Conservation (phyloP, 1,140 invertebrate species). For the Phenacoccus solenopsis region DNA sequence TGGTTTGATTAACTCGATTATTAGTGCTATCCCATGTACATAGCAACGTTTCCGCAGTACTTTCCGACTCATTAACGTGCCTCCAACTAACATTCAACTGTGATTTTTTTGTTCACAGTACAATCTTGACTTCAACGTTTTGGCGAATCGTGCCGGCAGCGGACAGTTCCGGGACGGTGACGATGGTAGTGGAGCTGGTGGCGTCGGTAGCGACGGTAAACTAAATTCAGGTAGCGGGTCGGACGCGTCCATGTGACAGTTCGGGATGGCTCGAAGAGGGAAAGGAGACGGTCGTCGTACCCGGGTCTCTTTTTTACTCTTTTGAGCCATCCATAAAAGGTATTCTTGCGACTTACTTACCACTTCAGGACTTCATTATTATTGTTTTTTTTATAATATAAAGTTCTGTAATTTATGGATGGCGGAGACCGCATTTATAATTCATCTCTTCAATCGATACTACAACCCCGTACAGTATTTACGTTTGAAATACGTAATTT, state of each 20-base stretch:
- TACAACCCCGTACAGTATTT: too few species aligned
- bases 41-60: too few species aligned
- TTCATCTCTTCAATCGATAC: too few species aligned
- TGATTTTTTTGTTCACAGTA: constrained; percentile 57
- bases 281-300: constrained; percentile 86
- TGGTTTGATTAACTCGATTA: too few species aligned
- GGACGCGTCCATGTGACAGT: constrained; percentile 90
- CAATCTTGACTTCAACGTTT: constrained; percentile 83
- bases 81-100: too few species aligned
- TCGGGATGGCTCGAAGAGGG: constrained; percentile 93
- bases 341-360: constrained; percentile 2
- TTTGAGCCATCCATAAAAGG: constrained; percentile 43
- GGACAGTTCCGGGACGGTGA: constrained; percentile 41
- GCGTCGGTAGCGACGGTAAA: constrained; percentile 51
- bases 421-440: background rate
- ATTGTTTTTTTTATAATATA: background rate
- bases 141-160: constrained; percentile 50
- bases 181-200: constrained; percentile 46
- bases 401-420: background rate
- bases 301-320: constrained; percentile 89
- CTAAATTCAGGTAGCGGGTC: constrained; percentile 59
- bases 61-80: too few species aligned
- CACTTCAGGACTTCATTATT: background rate
- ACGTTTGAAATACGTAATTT: too few species aligned
- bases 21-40: too few species aligned